Base-by-base conservation (phyloP, 1,140 invertebrate species). In the Zaprionus nigranus region DNA sequence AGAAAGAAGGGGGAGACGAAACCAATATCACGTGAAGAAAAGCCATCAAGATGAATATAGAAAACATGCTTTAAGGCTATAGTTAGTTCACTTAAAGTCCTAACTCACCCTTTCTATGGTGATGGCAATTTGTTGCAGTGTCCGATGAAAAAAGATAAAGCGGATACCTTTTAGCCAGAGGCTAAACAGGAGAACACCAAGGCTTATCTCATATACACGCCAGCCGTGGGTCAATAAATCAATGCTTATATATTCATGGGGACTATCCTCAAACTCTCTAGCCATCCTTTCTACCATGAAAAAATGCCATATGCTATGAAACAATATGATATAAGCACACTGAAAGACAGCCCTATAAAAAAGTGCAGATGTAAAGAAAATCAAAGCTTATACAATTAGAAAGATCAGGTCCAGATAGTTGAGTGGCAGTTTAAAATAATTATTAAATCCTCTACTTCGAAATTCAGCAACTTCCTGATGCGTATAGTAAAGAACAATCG, bases 391-490 rank as follows among this genome's bases (percentile, higher is more conserved):
- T 57, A 75, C 72, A 12, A 62, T 5, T 22, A 75, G n/a, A 15
- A 70, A 61, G 5, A 75, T 1, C 1, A 61, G 1, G 13, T 75
- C 72, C 0, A 13, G 5, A 28, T 69, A 69, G 5, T 75, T 75
- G 5, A 28, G 1, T 0, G 40, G 0, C 4, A n/a, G 3, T 9
- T 24, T 46, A 0, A 57, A 11, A n/a, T 75, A 75, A 1, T 2
- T 9, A 5, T 20, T 36, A 2, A 13, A 2, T 4, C 56, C 38
- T 0, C 26, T 2, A 4, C 17, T 2, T 0, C 2, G 0, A 13
- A 69, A 30, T 49, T 75, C 72, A 3, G 4, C 2, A 9, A 40
- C 7, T 38, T 75, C 72, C 15, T 38, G 6, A 26, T 57, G 38
- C 9, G 72, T 57, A 49, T 69, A 75, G 22, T 62, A 70, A 1